These are phyloP conservation scores for Xenentodon cancila DNA, from an alignment of 2,797 vertebrate species.

Conservation along the genomic window DNA sequence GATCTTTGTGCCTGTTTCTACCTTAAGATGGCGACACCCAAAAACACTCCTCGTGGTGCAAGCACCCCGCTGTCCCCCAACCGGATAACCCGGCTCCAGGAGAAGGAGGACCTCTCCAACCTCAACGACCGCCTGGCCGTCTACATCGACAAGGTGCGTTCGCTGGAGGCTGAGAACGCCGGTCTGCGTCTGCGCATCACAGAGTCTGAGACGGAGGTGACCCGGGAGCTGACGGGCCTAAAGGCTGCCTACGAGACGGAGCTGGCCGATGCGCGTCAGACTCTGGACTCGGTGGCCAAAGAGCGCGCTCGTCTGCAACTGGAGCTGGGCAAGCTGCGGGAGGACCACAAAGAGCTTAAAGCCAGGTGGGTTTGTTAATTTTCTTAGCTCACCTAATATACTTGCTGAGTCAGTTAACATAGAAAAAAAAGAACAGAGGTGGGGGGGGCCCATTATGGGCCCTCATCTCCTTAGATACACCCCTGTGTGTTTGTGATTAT, in stretches of 20 bases:
- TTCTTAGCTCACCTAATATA: neutral
- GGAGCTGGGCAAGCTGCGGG: conserved; percentile 92
- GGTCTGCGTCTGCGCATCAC: conserved; percentile 94
- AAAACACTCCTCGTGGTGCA: conserved; percentile 82
- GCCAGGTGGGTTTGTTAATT: conserved; percentile 83
- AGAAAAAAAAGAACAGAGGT: too few relatives aligned
- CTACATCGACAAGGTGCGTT: conserved; percentile 98
- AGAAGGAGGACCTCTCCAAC: conserved; percentile 96
- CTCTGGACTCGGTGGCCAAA: conserved; percentile 97
- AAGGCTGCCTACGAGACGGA: conserved; percentile 94
- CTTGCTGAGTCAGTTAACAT: too few relatives aligned
- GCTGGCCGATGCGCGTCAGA: conserved; percentile 94
- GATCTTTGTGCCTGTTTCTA: conserved; percentile 7
- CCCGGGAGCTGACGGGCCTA: conserved; percentile 91
- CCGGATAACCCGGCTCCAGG: conserved; percentile 95
- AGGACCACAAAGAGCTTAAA: conserved; percentile 96
- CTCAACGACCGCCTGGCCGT: conserved; percentile 95
- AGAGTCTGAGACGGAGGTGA: conserved; percentile 95
- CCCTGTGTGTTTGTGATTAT: neutral
- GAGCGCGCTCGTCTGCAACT: conserved; percentile 95
- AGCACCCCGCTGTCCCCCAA: conserved; percentile 87
- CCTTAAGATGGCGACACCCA: conserved; percentile 88
- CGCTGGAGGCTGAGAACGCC: conserved; percentile 93
- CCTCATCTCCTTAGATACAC: neutral
- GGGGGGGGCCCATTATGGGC: neutral